Percentiles rank a stretch among this genome's conserved stretches.
Evolutionary conservation across 2,797 vertebrate species (phyloP).

Genomic region (Leptatherina wallacei): DNA sequence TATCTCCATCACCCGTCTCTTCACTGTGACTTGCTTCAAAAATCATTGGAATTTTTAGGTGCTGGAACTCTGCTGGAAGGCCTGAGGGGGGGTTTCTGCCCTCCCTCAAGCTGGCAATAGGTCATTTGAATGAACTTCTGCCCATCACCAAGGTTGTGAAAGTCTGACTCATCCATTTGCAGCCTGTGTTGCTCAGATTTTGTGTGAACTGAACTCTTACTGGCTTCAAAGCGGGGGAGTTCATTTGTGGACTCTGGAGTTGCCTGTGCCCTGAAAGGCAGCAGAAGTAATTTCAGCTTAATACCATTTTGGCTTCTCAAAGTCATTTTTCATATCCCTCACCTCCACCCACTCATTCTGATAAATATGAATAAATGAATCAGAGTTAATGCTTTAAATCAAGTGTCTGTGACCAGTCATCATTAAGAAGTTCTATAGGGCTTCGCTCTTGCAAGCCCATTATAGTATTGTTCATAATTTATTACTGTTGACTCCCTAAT

Average conservation of each 20-base stretch:
- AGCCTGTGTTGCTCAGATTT: constrained; percentile 23
- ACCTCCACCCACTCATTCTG: constrained; percentile 54
- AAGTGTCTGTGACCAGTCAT: constrained; percentile 79
- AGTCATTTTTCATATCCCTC: constrained; percentile 67
- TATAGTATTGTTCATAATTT: constrained; percentile 83
- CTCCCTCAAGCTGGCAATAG: constrained; percentile 35
- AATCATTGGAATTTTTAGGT: constrained; percentile 48
- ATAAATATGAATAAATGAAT: constrained; percentile 86
- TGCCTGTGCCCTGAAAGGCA: constrained; percentile 52
- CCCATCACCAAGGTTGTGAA: constrained; percentile 9
- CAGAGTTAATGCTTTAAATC: constrained; percentile 80
- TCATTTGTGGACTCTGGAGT: constrained; percentile 55
- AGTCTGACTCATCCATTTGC: constrained; percentile 42
- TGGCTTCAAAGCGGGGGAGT: constrained; percentile 17
- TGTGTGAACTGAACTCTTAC: neutral
- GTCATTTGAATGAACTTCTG: constrained; percentile 16
- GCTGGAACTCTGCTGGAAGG: constrained; percentile 16
- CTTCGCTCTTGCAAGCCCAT: constrained; percentile 76
- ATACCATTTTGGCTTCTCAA: constrained; percentile 67
- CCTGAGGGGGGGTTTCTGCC: neutral
- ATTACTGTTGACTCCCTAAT: constrained; percentile 84
- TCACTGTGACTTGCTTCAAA: constrained; percentile 13
- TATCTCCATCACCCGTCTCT: constrained; percentile 24
- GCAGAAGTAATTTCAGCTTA: constrained; percentile 72
- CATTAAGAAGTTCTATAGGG: constrained; percentile 78